Conservation (phyloP, 2,888 invertebrate species). For the Ophion ventricosus region DNA sequence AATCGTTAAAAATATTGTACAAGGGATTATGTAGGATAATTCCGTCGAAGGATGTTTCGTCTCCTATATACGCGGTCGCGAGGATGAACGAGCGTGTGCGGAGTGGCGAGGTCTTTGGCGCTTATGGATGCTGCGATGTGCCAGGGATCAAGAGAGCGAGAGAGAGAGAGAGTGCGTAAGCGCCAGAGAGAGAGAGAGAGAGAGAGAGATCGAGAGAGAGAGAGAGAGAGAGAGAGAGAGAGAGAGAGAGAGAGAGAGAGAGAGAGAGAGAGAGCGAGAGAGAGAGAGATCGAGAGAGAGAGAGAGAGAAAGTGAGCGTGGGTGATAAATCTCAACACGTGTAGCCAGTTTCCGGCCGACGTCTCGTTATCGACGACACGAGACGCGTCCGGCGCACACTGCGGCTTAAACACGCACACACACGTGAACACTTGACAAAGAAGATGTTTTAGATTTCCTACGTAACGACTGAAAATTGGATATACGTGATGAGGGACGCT, state of each 20-base stretch:
- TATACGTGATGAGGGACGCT: constrained; percentile 55
- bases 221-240: background rate
- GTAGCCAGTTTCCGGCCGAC: constrained; percentile 70
- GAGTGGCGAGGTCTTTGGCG: constrained; percentile 31
- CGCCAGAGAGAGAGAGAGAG: too few relatives aligned
- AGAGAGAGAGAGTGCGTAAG: too few relatives aligned
- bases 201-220: too few relatives aligned
- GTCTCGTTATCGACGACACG: constrained; percentile 70
- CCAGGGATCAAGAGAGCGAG: too few relatives aligned
- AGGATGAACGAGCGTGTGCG: constrained; percentile 49
- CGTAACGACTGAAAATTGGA: constrained; percentile 69
- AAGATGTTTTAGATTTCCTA: constrained; percentile 42
- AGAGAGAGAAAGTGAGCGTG: constrained; percentile 36
- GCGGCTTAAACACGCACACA: constrained; percentile 26
- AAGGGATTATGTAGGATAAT: constrained; percentile 63
- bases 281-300: constrained; percentile 12
- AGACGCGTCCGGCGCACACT: constrained; percentile 55
- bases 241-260: constrained; percentile 6
- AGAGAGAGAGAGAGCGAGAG: background rate
- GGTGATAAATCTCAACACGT: constrained; percentile 71
- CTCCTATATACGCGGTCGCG: background rate
- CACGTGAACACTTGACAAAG: constrained; percentile 37
- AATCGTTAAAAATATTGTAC: constrained; percentile 64
- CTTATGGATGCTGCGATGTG: constrained; percentile 26
- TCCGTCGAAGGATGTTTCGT: constrained; percentile 57